Evolutionary conservation across 2,888 invertebrate genomes (phyloP), one percentile per base, ranked within the genome.

Genomic region (Drosophila nr. perissopoda): DNA sequence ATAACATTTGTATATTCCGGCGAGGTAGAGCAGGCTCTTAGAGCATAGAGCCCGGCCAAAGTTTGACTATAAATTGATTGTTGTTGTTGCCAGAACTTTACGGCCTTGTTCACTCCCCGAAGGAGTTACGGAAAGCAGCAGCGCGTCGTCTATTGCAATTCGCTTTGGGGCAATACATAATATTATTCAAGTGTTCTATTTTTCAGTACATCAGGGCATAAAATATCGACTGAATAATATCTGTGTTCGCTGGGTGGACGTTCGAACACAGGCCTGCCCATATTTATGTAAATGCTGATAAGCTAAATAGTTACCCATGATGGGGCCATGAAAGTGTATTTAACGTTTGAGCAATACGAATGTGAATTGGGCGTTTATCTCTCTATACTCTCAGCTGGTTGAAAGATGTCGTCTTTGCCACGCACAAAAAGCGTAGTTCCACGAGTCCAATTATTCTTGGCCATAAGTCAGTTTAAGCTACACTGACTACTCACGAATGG

Each of bases 51-150:
- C 42, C 64, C 27, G 36, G 70, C 82, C 54, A 87, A 79, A 89
- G 73, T 89, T 87, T 80, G 70, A 76, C 82, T 80, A 89, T 88
- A 89, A 78, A 86, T 80, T 84, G 72, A 48, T 72, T 69, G 56
- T 59, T 68, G 63, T 57, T 68, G 65, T 53, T 61, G 59, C 65
- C 49, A 58, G 52, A 63, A 82, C 64, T 79, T 76, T 74, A 74
- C 71, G 59, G 81, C 72, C 60, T 38, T 10, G 29, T 42, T 51
- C 67, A 38, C 49, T 48, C 34, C 33, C 42, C 36, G 40, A 70
- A 74, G 64, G 71, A 70, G 74, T 62, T 68, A 58, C 53, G 49
- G 48, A 56, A 68, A 65, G 33, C 42, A 48, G 70, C 33, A 70
- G 68, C 59, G 31, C 71, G 61, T 77, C 62, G 60, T 64, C 85